Evolutionary conservation across 2,113 vertebrate species (phyloP), one percentile per base, ranked within the genome.

Genomic region (Prietella phreatophila): DNA sequence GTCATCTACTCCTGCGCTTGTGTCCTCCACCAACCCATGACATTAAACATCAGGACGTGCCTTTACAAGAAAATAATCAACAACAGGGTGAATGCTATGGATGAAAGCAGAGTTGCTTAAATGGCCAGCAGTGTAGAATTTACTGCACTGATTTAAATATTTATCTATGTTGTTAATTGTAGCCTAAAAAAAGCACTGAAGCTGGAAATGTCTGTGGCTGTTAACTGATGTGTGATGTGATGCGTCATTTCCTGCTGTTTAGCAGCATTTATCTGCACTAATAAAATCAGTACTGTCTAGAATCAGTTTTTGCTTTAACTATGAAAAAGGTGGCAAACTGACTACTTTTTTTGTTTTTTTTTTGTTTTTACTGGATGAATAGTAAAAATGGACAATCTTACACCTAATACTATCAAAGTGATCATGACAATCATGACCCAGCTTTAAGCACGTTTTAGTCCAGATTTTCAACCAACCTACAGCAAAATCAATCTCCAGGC

Each of bases 81-180:
- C 73, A 47, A 25, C 39, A n/a, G 27, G 42, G 27, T 17, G 76
- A 47, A 53, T 79, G 76, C 55, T 27, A 79, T 53, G 53, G 53
- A 33, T 33, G 53, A 81, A 81, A 56, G 19, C n/a, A 11, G n/a
- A 80, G 17, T 9, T 55, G 53, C 15, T 56, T 53, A 30, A 56
- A 56, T 80, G 50, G 13, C 78, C 53, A 58, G 78, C 6, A 33
- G 53, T 20, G n/a, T 81, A 55, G 27, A 30, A 79, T 79, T 79
- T 81, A 58, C 53, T 56, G n/a, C n/a, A 30, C n/a, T 58, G 14
- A 81, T 81, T 81, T 81, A 81, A 58, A 58, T 58, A 81, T 81
- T 81, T 81, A 81, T 81, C 58, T 81, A 81, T 2, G 3, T 56
- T 80, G 53, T 58, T 58, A 9, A 56, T n/a, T 20, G 50, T 19